Evolutionary conservation across 2,113 vertebrate species (phyloP).

Genomic region (Euleptes europaea): DNA sequence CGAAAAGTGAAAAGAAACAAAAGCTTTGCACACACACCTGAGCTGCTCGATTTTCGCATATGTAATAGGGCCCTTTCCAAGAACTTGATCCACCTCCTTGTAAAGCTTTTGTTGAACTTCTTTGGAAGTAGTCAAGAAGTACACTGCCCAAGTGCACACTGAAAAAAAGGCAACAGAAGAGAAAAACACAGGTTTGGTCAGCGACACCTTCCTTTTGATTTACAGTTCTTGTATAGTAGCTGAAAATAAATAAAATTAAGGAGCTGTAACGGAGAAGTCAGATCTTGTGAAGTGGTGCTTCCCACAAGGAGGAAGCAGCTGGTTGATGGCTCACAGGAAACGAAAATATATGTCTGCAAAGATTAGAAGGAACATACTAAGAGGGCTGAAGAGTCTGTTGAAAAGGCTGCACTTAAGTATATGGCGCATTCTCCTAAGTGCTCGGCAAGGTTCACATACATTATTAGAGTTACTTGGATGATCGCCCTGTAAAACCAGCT

Average conservation of each 20-base stretch:
- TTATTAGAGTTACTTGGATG: neutral
- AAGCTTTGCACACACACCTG: slow-evolving; percentile 71
- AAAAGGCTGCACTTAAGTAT: neutral
- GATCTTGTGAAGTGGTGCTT: neutral
- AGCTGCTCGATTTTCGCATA: slow-evolving; percentile 89
- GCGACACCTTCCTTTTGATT: neutral
- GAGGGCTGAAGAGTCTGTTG: neutral
- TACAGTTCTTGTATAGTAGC: neutral
- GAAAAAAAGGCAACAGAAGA: slow-evolving; percentile 15
- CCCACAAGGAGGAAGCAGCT: neutral
- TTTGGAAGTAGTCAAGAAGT: slow-evolving; percentile 88
- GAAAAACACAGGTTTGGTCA: slow-evolving; percentile 6
- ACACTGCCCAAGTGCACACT: slow-evolving; percentile 97
- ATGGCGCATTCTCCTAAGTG: neutral
- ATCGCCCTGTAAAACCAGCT: neutral
- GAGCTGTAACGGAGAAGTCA: neutral
- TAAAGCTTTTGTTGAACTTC: slow-evolving; percentile 89
- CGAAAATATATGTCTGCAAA: neutral
- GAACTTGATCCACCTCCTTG: slow-evolving; percentile 83
- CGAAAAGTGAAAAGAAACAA: neutral
- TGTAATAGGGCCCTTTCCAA: slow-evolving; percentile 85
- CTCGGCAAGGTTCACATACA: neutral
- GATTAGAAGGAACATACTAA: neutral
- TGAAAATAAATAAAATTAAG: neutral
- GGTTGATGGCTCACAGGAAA: neutral